A percentile compares a stretch with the other conserved stretches of the same genome.
These are phyloP conservation scores for Oasisia sp. DNA, from an alignment of 2,888 invertebrate species.

Conservation along the genomic window DNA sequence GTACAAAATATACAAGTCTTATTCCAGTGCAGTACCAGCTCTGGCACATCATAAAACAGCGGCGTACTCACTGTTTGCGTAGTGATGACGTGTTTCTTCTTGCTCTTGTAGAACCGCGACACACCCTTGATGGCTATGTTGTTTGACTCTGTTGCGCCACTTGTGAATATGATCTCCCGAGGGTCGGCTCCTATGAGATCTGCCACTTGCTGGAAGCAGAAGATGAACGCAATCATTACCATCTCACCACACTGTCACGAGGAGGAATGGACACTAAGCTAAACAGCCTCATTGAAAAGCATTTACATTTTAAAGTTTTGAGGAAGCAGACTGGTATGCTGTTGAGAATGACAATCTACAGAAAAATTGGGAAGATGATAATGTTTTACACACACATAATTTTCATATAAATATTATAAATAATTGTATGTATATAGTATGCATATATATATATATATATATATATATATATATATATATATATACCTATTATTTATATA, in stretches of 20 bases:
- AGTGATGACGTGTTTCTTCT: conserved; percentile 95
- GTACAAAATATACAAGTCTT: too few species aligned
- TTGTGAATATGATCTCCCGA: conserved; percentile 97
- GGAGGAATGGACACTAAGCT: not conserved
- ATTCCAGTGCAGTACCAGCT: too few species aligned
- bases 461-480: too few species aligned
- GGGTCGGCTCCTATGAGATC: conserved; percentile 91
- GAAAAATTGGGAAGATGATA: too few species aligned
- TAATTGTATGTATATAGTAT: too few species aligned
- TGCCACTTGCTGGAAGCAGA: conserved; percentile 78
- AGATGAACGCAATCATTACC: not conserved
- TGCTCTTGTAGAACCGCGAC: conserved; percentile 90
- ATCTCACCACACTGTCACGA: not conserved
- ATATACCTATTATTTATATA: too few species aligned
- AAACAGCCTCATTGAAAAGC: not conserved
- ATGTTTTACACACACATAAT: too few species aligned
- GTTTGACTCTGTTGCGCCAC: conserved; percentile 98
- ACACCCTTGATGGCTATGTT: conserved; percentile 98
- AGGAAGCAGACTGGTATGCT: too few species aligned
- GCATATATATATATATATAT: too few species aligned
- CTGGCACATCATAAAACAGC: not conserved
- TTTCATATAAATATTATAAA: too few species aligned
- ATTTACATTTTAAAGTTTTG: not conserved
- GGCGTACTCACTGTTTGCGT: conserved; percentile 85
- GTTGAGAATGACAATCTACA: too few species aligned